phyloP scores from a whole-genome alignment of 2,113 vertebrate genomes.

The Natator depressus region DNA sequence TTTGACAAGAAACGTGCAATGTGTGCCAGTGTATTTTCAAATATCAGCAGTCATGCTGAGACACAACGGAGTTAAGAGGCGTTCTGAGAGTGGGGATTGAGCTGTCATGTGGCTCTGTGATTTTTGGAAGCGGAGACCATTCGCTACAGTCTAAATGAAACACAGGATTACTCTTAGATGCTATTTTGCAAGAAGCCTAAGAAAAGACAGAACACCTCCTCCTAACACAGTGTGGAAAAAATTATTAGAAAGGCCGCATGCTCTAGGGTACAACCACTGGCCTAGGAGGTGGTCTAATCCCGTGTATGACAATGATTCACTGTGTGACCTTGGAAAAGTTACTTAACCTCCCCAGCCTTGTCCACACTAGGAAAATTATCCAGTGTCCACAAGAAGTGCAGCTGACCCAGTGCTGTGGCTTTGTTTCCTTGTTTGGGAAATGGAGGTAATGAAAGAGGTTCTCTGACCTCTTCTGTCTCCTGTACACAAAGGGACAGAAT shows the following conservation, averaged over 20 bases:
- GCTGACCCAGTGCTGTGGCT: neutral
- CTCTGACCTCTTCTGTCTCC: neutral
- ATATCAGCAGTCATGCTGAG: conserved; percentile 4
- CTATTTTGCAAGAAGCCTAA: neutral
- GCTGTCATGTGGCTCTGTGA: conserved; percentile 38
- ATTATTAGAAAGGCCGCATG: neutral
- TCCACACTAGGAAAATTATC: neutral
- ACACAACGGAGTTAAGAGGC: conserved; percentile 62
- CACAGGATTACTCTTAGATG: neutral
- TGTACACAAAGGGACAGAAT: neutral
- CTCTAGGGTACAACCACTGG: neutral
- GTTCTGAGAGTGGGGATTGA: conserved; percentile 35
- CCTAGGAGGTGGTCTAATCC: neutral
- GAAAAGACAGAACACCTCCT: neutral
- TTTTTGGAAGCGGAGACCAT: neutral
- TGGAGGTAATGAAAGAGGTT: neutral
- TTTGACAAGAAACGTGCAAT: neutral
- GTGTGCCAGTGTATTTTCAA: conserved; percentile 32
- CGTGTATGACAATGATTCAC: neutral
- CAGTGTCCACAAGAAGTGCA: neutral
- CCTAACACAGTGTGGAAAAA: fast-evolving
- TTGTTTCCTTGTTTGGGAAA: neutral
- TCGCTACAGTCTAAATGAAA: fast-evolving
- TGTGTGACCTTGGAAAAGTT: neutral
- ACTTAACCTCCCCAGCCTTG: neutral